A percentile compares a stretch with the other conserved stretches of the same genome.
Conservation (phyloP, 2,888 invertebrate genomes). For the Mactromeris polynyma region DNA sequence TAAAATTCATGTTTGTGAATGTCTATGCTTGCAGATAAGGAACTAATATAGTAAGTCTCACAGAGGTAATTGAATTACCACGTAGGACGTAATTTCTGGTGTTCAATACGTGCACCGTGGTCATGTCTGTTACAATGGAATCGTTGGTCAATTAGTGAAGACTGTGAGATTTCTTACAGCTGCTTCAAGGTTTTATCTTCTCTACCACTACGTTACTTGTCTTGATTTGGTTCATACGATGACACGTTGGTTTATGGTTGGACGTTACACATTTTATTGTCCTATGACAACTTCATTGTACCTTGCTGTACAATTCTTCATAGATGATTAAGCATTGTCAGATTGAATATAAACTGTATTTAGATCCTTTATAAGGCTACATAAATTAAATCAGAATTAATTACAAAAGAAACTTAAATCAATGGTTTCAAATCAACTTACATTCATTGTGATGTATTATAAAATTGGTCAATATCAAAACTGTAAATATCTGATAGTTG, state of each 20-base stretch:
- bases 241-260: neutral
- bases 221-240: neutral
- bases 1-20: too few relatives aligned
- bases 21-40: too few relatives aligned
- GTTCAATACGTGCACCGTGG: neutral
- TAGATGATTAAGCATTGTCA: neutral
- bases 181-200: neutral
- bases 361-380: too few relatives aligned
- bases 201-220: neutral
- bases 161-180: neutral
- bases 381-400: too few relatives aligned
- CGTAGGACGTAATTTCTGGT: neutral
- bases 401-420: too few relatives aligned
- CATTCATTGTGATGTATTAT: too few relatives aligned
- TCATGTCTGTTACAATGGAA: neutral
- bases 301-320: neutral
- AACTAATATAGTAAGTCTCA: too few relatives aligned
- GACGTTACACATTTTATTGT: neutral
- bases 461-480: too few relatives aligned
- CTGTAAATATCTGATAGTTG: too few relatives aligned
- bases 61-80: neutral
- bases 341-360: neutral
- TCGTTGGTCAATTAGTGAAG: neutral
- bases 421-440: too few relatives aligned
- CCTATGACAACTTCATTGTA: neutral